Conservation (phyloP, 2,113 vertebrate species). For the Sebastes schlegelii region DNA sequence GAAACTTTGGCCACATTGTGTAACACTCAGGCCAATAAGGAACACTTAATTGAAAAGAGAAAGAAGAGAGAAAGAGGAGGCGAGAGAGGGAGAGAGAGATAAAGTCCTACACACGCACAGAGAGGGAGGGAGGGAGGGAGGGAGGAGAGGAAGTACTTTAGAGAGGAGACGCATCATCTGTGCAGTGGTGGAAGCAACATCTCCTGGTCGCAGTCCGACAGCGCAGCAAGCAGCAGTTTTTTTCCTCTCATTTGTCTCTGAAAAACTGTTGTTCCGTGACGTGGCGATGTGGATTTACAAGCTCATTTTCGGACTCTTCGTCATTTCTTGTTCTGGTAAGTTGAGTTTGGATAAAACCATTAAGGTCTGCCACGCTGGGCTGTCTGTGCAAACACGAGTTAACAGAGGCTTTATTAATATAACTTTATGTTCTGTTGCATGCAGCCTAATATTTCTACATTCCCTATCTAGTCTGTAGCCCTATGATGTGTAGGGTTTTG, state of each 20-base stretch:
- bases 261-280: constrained; percentile 3
- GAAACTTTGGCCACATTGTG: neutral
- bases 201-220: constrained; percentile 51
- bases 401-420: neutral
- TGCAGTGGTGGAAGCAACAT: constrained; percentile 75
- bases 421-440: neutral
- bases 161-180: constrained; percentile 78
- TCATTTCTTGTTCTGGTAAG: constrained; percentile 76
- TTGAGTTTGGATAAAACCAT: constrained; percentile 66
- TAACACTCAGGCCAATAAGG: neutral
- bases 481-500: neutral
- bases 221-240: constrained; percentile 14
- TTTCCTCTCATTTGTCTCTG: neutral
- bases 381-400: constrained; percentile 26
- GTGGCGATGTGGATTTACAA: constrained; percentile 77
- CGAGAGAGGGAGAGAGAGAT: constrained; percentile 11
- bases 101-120: constrained; percentile 16
- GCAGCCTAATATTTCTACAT: no score
- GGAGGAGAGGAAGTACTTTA: constrained; percentile 65
- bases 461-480: neutral
- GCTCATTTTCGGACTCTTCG: constrained; percentile 64
- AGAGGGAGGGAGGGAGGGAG: neutral
- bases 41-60: constrained; percentile 6
- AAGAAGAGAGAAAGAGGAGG: constrained; percentile 7
- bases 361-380: constrained; percentile 12